These are phyloP conservation scores for Acanthosoma haemorrhoidale DNA, from an alignment of 2,888 invertebrate genomes.

Conservation along the genomic window DNA sequence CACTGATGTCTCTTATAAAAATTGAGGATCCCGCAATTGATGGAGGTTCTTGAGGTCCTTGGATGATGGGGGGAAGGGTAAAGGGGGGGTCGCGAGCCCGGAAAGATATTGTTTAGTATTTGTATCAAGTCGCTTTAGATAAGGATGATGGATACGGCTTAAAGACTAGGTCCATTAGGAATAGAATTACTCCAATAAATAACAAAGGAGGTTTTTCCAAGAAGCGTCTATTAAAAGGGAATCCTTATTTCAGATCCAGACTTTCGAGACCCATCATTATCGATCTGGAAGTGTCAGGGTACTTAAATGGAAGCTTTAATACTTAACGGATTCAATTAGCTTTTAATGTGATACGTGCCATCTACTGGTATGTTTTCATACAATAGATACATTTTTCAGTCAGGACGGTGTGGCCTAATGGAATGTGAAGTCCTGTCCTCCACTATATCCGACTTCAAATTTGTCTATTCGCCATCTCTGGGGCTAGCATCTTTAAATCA, in stretches of 20 bases:
- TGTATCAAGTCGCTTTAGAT: constrained; percentile 14
- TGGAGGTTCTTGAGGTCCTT: background rate
- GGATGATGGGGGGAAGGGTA: no score
- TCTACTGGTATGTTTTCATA: no score
- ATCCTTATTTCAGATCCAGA: constrained; percentile 9
- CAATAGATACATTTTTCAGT: no score
- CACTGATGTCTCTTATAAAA: background rate
- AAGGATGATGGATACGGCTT: constrained; percentile 20
- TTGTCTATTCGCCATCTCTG: no score
- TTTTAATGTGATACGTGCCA: no score
- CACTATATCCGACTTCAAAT: no score
- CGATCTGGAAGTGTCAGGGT: no score
- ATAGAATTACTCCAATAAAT: constrained; percentile 27
- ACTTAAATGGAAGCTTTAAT: no score
- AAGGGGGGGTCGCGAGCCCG: background rate
- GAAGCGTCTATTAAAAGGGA: constrained; percentile 14
- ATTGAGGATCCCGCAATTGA: background rate
- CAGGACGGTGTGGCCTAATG: no score
- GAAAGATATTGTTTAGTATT: constrained; percentile 27
- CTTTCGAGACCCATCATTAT: background rate
- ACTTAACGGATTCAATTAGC: no score
- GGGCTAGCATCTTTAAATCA: no score
- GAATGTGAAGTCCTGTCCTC: no score
- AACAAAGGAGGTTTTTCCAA: constrained; percentile 14
- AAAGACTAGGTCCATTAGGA: constrained; percentile 19